A percentile compares a stretch with the other conserved stretches of the same genome.
phyloP scores from a whole-genome alignment of 2,113 vertebrate genomes.

The Boleophthalmus pectinirostris region DNA sequence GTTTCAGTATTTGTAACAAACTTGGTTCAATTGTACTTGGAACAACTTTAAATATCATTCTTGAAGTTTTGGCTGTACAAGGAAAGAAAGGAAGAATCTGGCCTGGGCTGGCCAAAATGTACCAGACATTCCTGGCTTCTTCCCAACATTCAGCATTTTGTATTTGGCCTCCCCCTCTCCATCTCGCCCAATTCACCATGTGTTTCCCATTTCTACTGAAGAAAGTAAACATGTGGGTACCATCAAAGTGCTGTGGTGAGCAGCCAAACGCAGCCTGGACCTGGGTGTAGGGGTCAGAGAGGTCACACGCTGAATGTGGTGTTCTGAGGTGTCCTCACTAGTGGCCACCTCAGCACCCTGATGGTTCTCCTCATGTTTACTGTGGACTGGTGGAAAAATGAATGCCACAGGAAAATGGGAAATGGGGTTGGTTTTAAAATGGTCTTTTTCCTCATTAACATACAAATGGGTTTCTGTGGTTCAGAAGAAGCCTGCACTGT shows the following conservation, averaged over 20 bases:
- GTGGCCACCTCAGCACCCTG: slow-evolving; percentile 14
- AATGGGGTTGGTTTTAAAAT: slow-evolving; percentile 49
- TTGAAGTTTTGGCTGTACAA: slow-evolving; percentile 64
- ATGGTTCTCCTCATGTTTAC: slow-evolving; percentile 20
- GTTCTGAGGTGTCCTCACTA: neutral
- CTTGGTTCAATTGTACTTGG: slow-evolving; percentile 39
- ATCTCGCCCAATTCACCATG: slow-evolving; percentile 63
- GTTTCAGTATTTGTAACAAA: slow-evolving; percentile 47
- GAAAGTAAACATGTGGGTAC: slow-evolving; percentile 57
- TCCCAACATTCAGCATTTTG: slow-evolving; percentile 56
- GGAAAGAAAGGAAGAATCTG: slow-evolving; percentile 63
- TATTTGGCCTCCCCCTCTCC: slow-evolving; percentile 23
- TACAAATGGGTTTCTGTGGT: slow-evolving; percentile 81
- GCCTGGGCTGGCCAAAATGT: slow-evolving; percentile 56
- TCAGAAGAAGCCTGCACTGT: slow-evolving; percentile 70
- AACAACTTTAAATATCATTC: slow-evolving; percentile 46
- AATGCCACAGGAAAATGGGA: slow-evolving; percentile 17
- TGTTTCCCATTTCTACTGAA: slow-evolving; percentile 70
- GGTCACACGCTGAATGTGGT: slow-evolving; percentile 33
- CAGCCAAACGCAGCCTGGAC: slow-evolving; percentile 31
- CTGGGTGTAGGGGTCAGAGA: slow-evolving; percentile 36
- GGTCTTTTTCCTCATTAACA: slow-evolving; percentile 76
- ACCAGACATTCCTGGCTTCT: slow-evolving; percentile 62
- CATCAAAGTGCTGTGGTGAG: slow-evolving; percentile 54
- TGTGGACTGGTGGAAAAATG: slow-evolving; percentile 17